phyloP scores from a whole-genome alignment of 2,797 vertebrate genomes.

The Lepus oiostolus region DNA sequence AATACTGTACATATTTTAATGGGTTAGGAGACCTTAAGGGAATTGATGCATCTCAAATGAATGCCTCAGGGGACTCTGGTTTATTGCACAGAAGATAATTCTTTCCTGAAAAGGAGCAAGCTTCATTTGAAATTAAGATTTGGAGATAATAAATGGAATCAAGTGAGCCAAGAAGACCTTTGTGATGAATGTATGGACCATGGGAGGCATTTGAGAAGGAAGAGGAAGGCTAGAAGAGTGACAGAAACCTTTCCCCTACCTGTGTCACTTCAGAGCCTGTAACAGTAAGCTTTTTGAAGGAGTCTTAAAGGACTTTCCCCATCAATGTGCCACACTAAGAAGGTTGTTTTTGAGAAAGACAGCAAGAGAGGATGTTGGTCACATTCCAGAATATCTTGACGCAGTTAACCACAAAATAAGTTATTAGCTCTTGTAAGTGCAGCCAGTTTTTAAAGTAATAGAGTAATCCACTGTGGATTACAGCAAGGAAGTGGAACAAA shows the following conservation, averaged over 20 bases:
- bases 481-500: constrained; percentile 88
- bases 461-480: constrained; percentile 85
- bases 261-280: constrained; percentile 64
- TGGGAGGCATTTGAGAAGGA: constrained; percentile 71
- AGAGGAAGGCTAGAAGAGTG: constrained; percentile 55
- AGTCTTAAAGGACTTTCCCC: constrained; percentile 72
- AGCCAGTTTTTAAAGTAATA: constrained; percentile 87
- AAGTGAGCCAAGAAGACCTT: constrained; percentile 76
- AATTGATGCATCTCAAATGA: constrained; percentile 73
- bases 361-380: constrained; percentile 25
- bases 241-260: constrained; percentile 31
- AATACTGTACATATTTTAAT: constrained; percentile 83
- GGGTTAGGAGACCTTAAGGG: constrained; percentile 77
- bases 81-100: constrained; percentile 81
- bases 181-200: constrained; percentile 73
- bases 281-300: constrained; percentile 78
- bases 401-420: constrained; percentile 87
- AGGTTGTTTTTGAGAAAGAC: neutral
- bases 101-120: constrained; percentile 79
- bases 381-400: constrained; percentile 84
- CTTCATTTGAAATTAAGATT: constrained; percentile 84
- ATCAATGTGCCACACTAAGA: constrained; percentile 64
- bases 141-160: constrained; percentile 80
- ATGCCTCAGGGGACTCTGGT: constrained; percentile 61
- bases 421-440: constrained; percentile 87